Conservation (phyloP, 2,888 invertebrate species). For the Mechanitis mazaeus region DNA sequence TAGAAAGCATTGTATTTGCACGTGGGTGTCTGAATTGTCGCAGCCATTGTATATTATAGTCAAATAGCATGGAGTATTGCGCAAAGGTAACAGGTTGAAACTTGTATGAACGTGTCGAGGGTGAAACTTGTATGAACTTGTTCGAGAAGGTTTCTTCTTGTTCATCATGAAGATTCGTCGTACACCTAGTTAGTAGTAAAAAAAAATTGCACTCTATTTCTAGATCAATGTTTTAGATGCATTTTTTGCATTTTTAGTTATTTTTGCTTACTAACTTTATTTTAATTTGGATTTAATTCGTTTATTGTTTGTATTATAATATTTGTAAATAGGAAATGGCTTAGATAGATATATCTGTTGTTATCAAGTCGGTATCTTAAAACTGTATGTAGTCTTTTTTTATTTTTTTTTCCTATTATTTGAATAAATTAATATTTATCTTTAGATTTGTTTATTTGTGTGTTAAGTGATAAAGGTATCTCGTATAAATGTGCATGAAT, state of each 20-base stretch:
- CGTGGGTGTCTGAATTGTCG: slow-evolving; percentile 28
- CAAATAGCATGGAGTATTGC: slow-evolving; percentile 27
- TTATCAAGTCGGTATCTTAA: too few relatives aligned
- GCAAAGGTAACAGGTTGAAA: slow-evolving; percentile 53
- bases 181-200: neutral
- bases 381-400: neutral
- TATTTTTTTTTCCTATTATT: neutral
- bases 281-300: too few relatives aligned
- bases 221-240: too few relatives aligned
- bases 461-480: too few relatives aligned
- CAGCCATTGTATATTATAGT: slow-evolving; percentile 24
- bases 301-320: too few relatives aligned
- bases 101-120: slow-evolving; percentile 47
- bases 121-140: slow-evolving; percentile 48
- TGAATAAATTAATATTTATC: too few relatives aligned
- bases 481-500: too few relatives aligned
- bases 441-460: too few relatives aligned
- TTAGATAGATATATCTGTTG: too few relatives aligned
- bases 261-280: too few relatives aligned
- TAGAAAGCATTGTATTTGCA: slow-evolving; percentile 26
- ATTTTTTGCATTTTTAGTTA: too few relatives aligned
- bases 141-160: slow-evolving; percentile 23
- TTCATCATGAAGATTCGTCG: neutral
- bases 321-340: too few relatives aligned
- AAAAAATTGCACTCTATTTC: slow-evolving; percentile 9